Base-by-base conservation (phyloP, 2,888 invertebrate genomes). In the Sesia apiformis region DNA sequence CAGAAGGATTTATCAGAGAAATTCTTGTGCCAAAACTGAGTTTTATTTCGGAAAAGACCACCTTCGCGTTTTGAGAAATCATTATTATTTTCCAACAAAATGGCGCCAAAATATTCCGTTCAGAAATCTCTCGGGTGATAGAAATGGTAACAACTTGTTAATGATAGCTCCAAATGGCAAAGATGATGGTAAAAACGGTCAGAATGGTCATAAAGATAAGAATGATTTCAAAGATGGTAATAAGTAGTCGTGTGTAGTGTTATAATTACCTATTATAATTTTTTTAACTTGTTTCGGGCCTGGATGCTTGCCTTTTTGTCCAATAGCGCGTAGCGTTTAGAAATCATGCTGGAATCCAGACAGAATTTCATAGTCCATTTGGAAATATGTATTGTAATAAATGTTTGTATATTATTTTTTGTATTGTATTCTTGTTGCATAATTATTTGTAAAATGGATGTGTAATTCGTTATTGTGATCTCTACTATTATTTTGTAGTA, bases 81-180 rank as follows among this genome's bases (percentile, higher is more conserved):
- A 85, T 66, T 89, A 81, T 61, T 84, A 78, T 54, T 80, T 84
- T n/a, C 72, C 81, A 0, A 71, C 80, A 4, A 76, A 79, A 59
- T 87, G 87, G 80, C 74, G 88, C 2, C 82, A 85, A 51, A 81
- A 90, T 52, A 86, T 92, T 38, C 88, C 89, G 3, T 81, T 88
- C 43, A 76, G 88, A 49, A 87, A 83, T 56, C 60, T 89, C 55
- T 78, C 76, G 0, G 68, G 66, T 56, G 93, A 93, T 63, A 84
- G 91, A 39, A 93, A 93, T 65, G 92, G 93, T 0, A 93, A 93
- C 66, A 93, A 93, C 66, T 68, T 93, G 57, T 64, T 93, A 56
- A 93, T 93, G 93, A 93, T 93, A 6, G 93, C 93, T 0, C 93
- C 93, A 0, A 68, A 70, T 40, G 81, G 74, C 4, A 80, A 80